Evolutionary conservation across 2,888 invertebrate species (phyloP), one percentile per base, ranked within the genome.

Genomic region (Anodontia alba): DNA sequence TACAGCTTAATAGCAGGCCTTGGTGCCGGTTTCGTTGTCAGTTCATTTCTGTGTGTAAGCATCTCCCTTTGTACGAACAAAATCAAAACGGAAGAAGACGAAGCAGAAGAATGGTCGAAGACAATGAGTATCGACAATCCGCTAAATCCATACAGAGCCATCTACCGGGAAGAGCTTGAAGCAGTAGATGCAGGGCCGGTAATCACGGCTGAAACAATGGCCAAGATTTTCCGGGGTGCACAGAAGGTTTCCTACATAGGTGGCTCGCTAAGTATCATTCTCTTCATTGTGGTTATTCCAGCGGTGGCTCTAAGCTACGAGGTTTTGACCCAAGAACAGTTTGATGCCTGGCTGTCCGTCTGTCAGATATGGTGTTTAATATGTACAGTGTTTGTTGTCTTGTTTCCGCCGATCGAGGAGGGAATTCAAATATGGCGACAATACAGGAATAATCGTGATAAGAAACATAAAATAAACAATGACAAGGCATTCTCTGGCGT

Each of bases 41-140:
- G 90, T 49, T 78, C 90, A 23, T 67, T 82, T 17, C 86, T 91
- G 0, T 87, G 88, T 36, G 76, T 92, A 20, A 81, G 88, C 12
- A 85, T 92, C 8, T 90, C 92, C 20, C 79, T 93, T 8, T 74
- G 84, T 62, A 92, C 91, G 0, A 78, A 91, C 80, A 81, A 83
- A 38, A 88, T 91, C 46, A 74, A 77, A 23, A 67, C 76, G n/a
- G 75, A 76, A 7, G 70, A 79, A 0, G 91, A 89, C 49, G 77
- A 75, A 5, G 76, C 73, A 8, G 73, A 54, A 29, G 90, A 90
- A 76, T 91, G 91, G 91, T 89, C 90, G 49, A 90, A 88, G 67
- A 87, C 89, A 1, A 85, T 91, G 1, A 89, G 88, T 42, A 92
- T 92, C 38, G 90, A 92, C 76, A 92, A 92, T 72, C 90, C 92